Percentiles rank a stretch among this genome's conserved stretches.
phyloP scores from a whole-genome alignment of 2,797 vertebrate genomes.

The Microhierax caerulescens region DNA sequence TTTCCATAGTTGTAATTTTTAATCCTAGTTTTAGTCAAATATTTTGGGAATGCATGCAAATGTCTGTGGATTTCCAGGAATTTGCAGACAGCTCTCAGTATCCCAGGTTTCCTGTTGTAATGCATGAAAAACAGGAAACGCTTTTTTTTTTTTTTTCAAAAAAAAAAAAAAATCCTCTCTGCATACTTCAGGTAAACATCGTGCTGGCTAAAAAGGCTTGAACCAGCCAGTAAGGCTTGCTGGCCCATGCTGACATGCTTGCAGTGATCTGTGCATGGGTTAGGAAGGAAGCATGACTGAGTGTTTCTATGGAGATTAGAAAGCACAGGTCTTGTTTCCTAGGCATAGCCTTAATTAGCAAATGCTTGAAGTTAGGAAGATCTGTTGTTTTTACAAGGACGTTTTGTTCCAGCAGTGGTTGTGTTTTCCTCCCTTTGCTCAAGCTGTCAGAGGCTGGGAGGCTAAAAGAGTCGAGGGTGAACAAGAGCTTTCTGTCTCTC shows the following conservation, averaged over 20 bases:
- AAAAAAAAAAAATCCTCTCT: not conserved
- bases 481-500: not conserved
- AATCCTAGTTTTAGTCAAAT: not conserved
- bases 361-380: not conserved
- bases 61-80: not conserved
- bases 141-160: no score
- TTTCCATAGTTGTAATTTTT: not conserved
- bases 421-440: conserved; percentile 25
- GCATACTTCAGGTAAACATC: not conserved
- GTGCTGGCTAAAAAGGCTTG: not conserved
- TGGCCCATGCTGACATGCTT: not conserved
- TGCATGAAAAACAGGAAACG: not conserved
- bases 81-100: not conserved
- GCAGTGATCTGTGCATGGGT: not conserved
- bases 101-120: not conserved
- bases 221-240: not conserved
- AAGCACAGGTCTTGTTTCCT: conserved; percentile 5
- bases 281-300: conserved; percentile 58
- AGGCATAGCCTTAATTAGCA: conserved; percentile 31
- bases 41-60: not conserved
- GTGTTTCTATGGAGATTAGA: conserved; percentile 19
- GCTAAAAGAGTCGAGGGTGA: not conserved
- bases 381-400: conserved; percentile 19
- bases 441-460: not conserved
- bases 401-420: conserved; percentile 22